Percentiles rank a stretch among this genome's conserved stretches.
Evolutionary conservation across 2,888 invertebrate genomes (phyloP).

Genomic region (Sclerodermus sp.): DNA sequence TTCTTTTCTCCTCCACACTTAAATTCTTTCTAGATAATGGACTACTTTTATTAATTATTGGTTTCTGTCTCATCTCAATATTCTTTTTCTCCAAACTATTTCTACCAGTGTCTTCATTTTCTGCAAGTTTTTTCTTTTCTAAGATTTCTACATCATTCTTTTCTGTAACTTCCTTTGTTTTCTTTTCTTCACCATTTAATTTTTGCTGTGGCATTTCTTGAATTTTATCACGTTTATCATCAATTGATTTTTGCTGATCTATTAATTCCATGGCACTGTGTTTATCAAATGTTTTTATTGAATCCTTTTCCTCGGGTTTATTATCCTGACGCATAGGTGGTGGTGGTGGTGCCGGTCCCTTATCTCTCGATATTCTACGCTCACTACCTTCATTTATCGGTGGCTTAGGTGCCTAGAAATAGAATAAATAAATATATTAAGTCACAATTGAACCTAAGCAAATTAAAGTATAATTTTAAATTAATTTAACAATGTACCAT

Average conservation of each 20-base stretch:
- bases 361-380: constrained; percentile 66
- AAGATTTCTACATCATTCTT: constrained; percentile 14
- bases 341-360: constrained; percentile 80
- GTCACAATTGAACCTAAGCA: no score
- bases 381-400: constrained; percentile 57
- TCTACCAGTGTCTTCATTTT: constrained; percentile 11
- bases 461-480: no score
- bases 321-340: constrained; percentile 54
- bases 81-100: constrained; percentile 26
- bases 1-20: constrained; percentile 48
- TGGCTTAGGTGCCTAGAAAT: constrained; percentile 69
- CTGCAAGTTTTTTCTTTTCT: constrained; percentile 19
- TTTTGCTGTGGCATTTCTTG: constrained; percentile 16
- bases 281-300: constrained; percentile 24
- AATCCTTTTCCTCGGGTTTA: constrained; percentile 42
- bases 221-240: constrained; percentile 20
- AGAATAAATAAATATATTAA: background rate
- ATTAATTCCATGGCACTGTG: constrained; percentile 28
- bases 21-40: constrained; percentile 24
- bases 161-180: constrained; percentile 13
- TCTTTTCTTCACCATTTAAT: constrained; percentile 30
- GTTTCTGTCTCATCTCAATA: constrained; percentile 39
- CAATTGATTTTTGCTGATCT: constrained; percentile 22
- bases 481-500: constrained; percentile 35
- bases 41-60: constrained; percentile 30